Evolutionary conservation across 2,888 invertebrate species (phyloP), one percentile per base, ranked within the genome.

Genomic region (Rutpela maculata): DNA sequence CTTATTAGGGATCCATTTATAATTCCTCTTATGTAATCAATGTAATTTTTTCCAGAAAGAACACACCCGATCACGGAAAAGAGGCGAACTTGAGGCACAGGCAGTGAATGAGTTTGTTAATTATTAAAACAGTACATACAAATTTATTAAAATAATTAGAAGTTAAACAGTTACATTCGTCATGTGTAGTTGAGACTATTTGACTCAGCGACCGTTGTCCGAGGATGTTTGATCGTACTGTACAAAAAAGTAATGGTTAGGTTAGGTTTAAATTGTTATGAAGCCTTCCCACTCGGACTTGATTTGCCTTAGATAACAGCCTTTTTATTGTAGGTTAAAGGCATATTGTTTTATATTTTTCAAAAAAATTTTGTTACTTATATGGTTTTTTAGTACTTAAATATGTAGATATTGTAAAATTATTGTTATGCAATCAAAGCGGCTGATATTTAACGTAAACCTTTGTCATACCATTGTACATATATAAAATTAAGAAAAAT

Each of bases 31-130:
- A n/a, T n/a, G 12, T 50, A 50, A 50, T 5, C 15, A 50, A 50
- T 50, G 50, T 50, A 50, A n/a, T 67, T 79, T 78, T 79, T 89
- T 90, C 56, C 86, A 91, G 91, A 87, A 91, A 91, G 86, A 89
- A 90, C 82, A 90, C 90, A 43, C 90, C 90, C 55, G 90, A 90
- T 84, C 89, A 90, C 81, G 90, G 90, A 78, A 91, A 91, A 87
- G 91, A 90, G 77, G 87, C 90, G 71, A 90, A 90, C 82, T 86
- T 91, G 80, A 89, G 91, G 87, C 90, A 91, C 86, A 88, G 91
- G 84, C 90, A 91, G 88, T 91, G 89, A 90, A 77, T 59, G 68
- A 69, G 57, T 73, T 66, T 66, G 69, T 75, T 76, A 76, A 77
- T 69, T 59, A 72, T 68, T 62, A 67, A 78, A 78, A 75, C 78